phyloP scores from a whole-genome alignment of 1,140 invertebrate species.

The Rhyzopertha dominica region DNA sequence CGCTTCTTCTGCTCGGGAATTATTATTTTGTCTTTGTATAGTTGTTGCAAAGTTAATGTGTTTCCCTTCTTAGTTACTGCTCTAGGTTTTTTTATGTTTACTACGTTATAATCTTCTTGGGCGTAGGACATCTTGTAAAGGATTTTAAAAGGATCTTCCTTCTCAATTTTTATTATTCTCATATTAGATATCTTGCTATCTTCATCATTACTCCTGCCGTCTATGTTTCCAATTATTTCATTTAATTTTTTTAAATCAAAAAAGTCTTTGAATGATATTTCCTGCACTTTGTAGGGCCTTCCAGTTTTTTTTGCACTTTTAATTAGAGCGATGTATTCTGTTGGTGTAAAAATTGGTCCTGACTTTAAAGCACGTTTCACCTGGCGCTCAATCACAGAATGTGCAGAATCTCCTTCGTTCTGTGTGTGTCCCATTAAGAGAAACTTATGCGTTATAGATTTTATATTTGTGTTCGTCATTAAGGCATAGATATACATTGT shows the following conservation, averaged over 20 bases:
- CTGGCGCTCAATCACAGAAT: conserved; percentile 31
- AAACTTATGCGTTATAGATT: conserved; percentile 36
- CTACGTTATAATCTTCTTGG: too few relatives aligned
- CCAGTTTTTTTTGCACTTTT: conserved; percentile 32
- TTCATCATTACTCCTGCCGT: too few relatives aligned
- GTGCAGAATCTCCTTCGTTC: conserved; percentile 34
- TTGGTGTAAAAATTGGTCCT: conserved; percentile 29
- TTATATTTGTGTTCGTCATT: conserved; percentile 27
- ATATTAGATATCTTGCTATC: too few relatives aligned
- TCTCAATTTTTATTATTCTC: too few relatives aligned
- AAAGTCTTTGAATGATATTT: conserved; percentile 18
- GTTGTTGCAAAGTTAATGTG: too few relatives aligned
- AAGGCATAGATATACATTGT: conserved; percentile 31
- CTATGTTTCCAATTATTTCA: too few relatives aligned
- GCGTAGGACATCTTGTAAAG: too few relatives aligned
- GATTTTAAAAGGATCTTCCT: too few relatives aligned
- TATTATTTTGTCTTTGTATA: too few relatives aligned
- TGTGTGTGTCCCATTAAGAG: conserved; percentile 36
- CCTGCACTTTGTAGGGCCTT: conserved; percentile 26
- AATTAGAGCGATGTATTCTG: conserved; percentile 29
- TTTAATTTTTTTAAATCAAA: conserved; percentile 26
- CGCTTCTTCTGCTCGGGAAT: too few relatives aligned
- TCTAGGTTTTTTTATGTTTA: too few relatives aligned
- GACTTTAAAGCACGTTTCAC: conserved; percentile 23
- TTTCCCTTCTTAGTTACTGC: too few relatives aligned